These are phyloP conservation scores for Varecia variegata DNA, from an alignment of 2,797 vertebrate genomes.

Conservation along the genomic window DNA sequence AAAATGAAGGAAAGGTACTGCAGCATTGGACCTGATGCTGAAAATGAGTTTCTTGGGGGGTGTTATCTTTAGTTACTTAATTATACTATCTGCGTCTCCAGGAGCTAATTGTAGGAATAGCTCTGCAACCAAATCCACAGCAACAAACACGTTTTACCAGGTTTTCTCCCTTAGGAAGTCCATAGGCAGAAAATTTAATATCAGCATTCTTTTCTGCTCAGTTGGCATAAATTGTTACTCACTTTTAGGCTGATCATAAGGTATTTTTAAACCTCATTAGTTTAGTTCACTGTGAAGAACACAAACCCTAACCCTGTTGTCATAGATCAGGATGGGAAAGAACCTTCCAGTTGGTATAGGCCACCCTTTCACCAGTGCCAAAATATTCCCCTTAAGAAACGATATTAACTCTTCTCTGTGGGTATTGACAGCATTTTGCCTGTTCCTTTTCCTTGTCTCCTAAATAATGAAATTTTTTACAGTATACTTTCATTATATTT, in stretches of 20 bases:
- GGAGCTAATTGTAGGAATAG: slow-evolving; percentile 46
- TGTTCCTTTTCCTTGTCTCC: not conserved
- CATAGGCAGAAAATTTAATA: slow-evolving; percentile 56
- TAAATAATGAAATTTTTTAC: not conserved
- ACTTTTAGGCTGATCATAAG: slow-evolving; percentile 43
- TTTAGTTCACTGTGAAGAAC: slow-evolving; percentile 22
- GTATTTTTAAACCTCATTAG: slow-evolving; percentile 52
- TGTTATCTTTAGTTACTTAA: slow-evolving; percentile 57
- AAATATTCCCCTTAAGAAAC: not conserved
- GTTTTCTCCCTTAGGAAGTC: slow-evolving; percentile 41
- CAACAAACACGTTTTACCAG: not conserved
- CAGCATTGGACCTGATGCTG: not conserved
- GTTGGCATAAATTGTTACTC: slow-evolving; percentile 48
- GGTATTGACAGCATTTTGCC: not conserved
- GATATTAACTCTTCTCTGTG: not conserved
- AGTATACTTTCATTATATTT: not conserved
- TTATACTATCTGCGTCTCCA: slow-evolving; percentile 13
- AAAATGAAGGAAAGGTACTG: not conserved
- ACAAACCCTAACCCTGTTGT: slow-evolving; percentile 10
- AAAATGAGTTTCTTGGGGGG: slow-evolving; percentile 64
- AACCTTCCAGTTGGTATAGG: not conserved
- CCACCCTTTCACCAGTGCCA: not conserved
- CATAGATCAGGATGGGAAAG: not conserved
- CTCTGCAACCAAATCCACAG: slow-evolving; percentile 37
- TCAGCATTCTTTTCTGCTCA: slow-evolving; percentile 61